Base-by-base conservation (phyloP, 1,140 invertebrate genomes). In the Venustaconcha ellipsiformis region DNA sequence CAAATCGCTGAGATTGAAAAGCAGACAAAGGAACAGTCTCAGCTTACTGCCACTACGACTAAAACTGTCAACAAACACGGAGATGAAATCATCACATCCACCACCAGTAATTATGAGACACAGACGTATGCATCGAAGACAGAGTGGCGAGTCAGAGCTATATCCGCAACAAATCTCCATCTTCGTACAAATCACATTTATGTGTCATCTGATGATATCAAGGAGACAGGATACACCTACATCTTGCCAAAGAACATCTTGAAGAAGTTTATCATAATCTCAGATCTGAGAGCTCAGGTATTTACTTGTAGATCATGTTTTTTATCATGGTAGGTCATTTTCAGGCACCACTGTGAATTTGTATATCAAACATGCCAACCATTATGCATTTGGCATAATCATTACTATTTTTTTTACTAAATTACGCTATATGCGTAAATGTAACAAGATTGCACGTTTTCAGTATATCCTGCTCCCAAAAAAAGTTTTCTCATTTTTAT, bases 1-100 rank as follows among this genome's bases (percentile, higher is more conserved):
- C 98, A 99, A 90, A 99, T 99, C 81, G 98, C 98, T 2, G 99
- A 99, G 90, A 99, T 99, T 84, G 99, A 99, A 89, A 99, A 99
- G 88, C 98, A 99, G 91, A 99, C 98, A 12, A 99, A 99, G 88
- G 98, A 99, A 89, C 98, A 99, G 88, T 97, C 96, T 17, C 98
- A 99, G 86, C 91, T 99, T 1, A 99, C 98, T 0, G 97, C 98
- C 0, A 99, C 98, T 0, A 99, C 98, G 0, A 99, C 99, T 0
- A 92, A 96, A 72, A 99, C 98, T 0, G 97, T 99, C 13, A 99
- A 99, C 90, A 99, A 99, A 89, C 98, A 99, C 86, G 98, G 98
- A 17, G 99, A 99, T 87, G 98, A 99, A 92, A 99, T 99, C 79
- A 99, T 99, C 73, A 99, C 98, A 0, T 96, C 96, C 0, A 99